Base-by-base conservation (phyloP, 2,797 vertebrate species). In the Oreochromis mossambicus region DNA sequence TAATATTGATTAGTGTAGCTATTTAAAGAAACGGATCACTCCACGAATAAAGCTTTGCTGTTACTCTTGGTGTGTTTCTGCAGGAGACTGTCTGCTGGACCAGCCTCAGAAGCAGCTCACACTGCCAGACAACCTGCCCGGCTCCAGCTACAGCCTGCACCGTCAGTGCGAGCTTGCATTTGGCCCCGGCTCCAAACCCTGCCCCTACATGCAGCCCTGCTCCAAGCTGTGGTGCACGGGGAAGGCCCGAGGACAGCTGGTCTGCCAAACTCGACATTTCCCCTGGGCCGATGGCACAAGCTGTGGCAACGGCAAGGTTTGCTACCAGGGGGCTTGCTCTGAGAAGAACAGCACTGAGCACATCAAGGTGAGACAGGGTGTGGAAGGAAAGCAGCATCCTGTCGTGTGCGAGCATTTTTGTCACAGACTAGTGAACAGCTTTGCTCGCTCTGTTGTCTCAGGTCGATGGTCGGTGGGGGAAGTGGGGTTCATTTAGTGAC, bases 221-320 rank as follows among this genome's bases (percentile, higher is more conserved):
- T 95, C 97, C 91, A 98, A 98, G 88, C 96, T 99, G 24, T 99
- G 98, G 98, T 99, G 98, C 93, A 99, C 98, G 0, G 98, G 98
- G 6, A 98, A 98, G 83, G 98, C 98, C 0, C 97, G 96, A 0
- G 98, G 98, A 4, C 98, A 99, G 91, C 95, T 98, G 79, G 97
- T 99, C 63, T 99, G 98, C 92, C 98, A 99, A 93, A 99, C 98
- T 1, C 96, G 98, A 1, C 98, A 99, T 94, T 99, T 99, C 91
- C 98, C 98, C 32, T 99, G 98, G 98, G 98, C 98, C 0, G 98
- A 99, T 0, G 98, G 98, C 89, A 99, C 98, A 21, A 90, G 90
- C 94, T 99, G 98, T 3, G 96, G 97, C 0, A 97, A 96, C 0
- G 94, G 96, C 21, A 96, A 96, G 77, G 95, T 98, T 86, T 99